Conservation (phyloP, 2,797 vertebrate genomes). For the Miichthys miiuy region DNA sequence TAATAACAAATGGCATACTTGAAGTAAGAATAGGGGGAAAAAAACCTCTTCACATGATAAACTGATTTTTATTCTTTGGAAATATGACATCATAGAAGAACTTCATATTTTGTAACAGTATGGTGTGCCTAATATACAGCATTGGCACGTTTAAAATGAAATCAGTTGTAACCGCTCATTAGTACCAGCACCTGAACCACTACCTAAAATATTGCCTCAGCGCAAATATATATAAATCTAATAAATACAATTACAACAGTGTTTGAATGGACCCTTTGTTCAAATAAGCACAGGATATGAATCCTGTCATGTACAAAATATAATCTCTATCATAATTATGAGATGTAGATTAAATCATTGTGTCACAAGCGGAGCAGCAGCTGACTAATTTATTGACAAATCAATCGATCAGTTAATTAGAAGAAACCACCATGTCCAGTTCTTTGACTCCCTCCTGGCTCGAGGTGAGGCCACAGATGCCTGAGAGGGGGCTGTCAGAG, state of each 20-base stretch:
- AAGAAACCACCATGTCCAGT: slow-evolving; percentile 91
- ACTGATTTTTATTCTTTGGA: slow-evolving; percentile 30
- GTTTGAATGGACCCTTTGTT: slow-evolving; percentile 60
- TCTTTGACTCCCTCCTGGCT: slow-evolving; percentile 91
- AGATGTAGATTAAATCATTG: slow-evolving; percentile 20
- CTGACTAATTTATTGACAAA: neutral
- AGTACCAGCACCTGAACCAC: slow-evolving; percentile 16
- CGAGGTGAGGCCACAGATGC: slow-evolving; percentile 87
- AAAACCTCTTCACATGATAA: neutral
- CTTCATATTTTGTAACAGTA: slow-evolving; percentile 8
- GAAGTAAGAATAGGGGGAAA: neutral
- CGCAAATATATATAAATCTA: slow-evolving; percentile 26
- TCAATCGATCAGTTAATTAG: slow-evolving; percentile 69
- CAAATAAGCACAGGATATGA: slow-evolving; percentile 24
- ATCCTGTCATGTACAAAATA: slow-evolving; percentile 40
- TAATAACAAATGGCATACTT: slow-evolving; percentile 31
- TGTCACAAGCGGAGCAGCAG: slow-evolving; percentile 52
- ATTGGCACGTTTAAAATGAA: slow-evolving; percentile 33
- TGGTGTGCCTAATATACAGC: slow-evolving; percentile 25
- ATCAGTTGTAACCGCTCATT: slow-evolving; percentile 30
- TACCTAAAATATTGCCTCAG: slow-evolving; percentile 33
- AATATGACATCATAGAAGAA: slow-evolving; percentile 6
- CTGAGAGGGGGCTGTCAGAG: slow-evolving; percentile 82
- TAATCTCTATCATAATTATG: slow-evolving; percentile 25
- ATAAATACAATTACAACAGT: slow-evolving; percentile 71